Evolutionary conservation across 2,113 vertebrate species (phyloP).

Genomic region (Prunella himalayana): DNA sequence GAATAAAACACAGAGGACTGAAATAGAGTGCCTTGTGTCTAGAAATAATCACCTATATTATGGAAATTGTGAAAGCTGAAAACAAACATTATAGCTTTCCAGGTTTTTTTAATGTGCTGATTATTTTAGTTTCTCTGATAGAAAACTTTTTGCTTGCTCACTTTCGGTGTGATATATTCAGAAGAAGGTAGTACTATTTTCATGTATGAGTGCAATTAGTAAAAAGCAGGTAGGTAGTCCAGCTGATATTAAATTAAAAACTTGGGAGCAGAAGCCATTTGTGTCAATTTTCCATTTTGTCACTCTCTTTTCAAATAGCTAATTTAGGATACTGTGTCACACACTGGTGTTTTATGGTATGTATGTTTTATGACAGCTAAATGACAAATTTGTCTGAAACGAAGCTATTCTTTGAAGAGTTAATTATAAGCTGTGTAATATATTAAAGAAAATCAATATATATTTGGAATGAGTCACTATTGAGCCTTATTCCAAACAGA

Average conservation of each 20-base stretch:
- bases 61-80: constrained; percentile 7
- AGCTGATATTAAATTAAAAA: constrained; percentile 5
- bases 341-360: constrained; percentile 13
- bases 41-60: not conserved
- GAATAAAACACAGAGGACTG: not conserved
- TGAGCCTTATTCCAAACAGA: constrained; percentile 23
- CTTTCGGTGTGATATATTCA: not conserved
- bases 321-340: not conserved
- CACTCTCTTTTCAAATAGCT: constrained; percentile 19
- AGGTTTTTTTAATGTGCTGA: not conserved
- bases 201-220: not conserved
- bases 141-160: not conserved
- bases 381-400: constrained; percentile 50
- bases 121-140: not conserved
- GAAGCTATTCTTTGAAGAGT: constrained; percentile 44
- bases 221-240: not conserved
- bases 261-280: not conserved
- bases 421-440: constrained; percentile 47
- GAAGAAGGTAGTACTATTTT: not conserved
- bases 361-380: constrained; percentile 40
- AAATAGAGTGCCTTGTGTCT: not conserved
- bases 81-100: not conserved
- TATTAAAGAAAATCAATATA: constrained; percentile 55
- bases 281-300: constrained; percentile 34
- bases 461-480: constrained; percentile 21